Base-by-base conservation (phyloP, 2,888 invertebrate species). In the Conomelus anceps region DNA sequence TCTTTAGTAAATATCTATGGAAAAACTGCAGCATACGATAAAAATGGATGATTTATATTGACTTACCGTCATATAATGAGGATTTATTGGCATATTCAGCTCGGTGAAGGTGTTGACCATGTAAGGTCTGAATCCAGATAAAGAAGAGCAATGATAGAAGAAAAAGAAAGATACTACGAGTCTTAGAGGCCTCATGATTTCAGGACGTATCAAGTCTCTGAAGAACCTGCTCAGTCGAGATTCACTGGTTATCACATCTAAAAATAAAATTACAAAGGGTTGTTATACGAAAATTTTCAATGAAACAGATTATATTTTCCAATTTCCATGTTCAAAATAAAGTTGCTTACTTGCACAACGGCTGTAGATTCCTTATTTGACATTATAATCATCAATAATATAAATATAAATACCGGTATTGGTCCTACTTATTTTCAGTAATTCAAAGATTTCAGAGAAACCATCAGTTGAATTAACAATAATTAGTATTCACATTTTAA, bases 151-250 rank as follows among this genome's bases (percentile, higher is more conserved):
- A 20, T 94, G 94, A 85, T 94, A 93, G 89, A 95, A 94, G 41
- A 94, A 93, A 92, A 95, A 95, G 92, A 94, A 94, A 0, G 94
- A 93, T 91, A 94, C 93, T 3, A 95, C 94, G 7, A 95, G 90
- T 1, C 92, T 91, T 29, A 95, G 94, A 0, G 95, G 95, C 88
- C 94, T 93, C 91, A 94, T 92, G 0, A 95, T 95, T 90, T 95
- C 94, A 86, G 94, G 94, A 0, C 94, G 93, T 1, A 94, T 92
- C 22, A 95, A 92, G 17, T 94, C 93, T 13, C 90, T 90, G 29
- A 86, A 24, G 29, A 86, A 23, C 24, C 63, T 20, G 63, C 1
- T n/a, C n/a, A 63, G 63, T 63, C 63, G 63, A 4, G 63, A 63
- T n/a, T 63, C 63, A 63, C 63, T 63, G 63, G n/a, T 63, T 63